These are phyloP conservation scores for Diabrotica balteata DNA, from an alignment of 2,888 invertebrate species.

Conservation along the genomic window DNA sequence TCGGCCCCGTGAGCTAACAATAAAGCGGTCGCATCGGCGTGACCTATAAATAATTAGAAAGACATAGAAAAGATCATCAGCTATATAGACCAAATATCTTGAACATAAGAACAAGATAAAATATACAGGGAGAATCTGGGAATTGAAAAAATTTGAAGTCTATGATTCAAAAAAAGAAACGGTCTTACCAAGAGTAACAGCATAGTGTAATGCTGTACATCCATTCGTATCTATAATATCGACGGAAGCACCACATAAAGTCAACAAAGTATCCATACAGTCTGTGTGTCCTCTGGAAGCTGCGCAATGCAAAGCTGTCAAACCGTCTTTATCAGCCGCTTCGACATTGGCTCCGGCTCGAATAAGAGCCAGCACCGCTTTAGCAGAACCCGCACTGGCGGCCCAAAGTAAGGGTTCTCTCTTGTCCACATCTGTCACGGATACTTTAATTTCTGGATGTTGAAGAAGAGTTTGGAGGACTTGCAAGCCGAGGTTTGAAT, in stretches of 20 bases:
- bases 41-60: slow-evolving; percentile 65
- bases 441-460: slow-evolving; percentile 80
- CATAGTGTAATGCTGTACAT: slow-evolving; percentile 95
- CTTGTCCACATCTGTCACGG: slow-evolving; percentile 90
- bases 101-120: too few relatives aligned
- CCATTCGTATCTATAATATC: slow-evolving; percentile 93
- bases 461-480: slow-evolving; percentile 81
- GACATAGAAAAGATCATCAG: too few relatives aligned
- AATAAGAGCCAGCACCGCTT: slow-evolving; percentile 87
- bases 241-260: slow-evolving; percentile 86
- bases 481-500: slow-evolving; percentile 72
- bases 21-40: slow-evolving; percentile 90
- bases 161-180: too few relatives aligned
- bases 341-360: slow-evolving; percentile 44
- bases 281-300: slow-evolving; percentile 95
- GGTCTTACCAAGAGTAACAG: slow-evolving; percentile 76
- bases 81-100: too few relatives aligned
- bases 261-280: slow-evolving; percentile 87
- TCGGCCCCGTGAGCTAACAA: slow-evolving; percentile 90
- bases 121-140: too few relatives aligned
- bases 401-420: slow-evolving; percentile 97
- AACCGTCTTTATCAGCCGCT: slow-evolving; percentile 72
- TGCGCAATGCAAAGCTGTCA: slow-evolving; percentile 96
- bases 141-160: too few relatives aligned
- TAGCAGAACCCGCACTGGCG: slow-evolving; percentile 93